Conservation (phyloP, 2,113 vertebrate species). For the Miniopterus natalensis region DNA sequence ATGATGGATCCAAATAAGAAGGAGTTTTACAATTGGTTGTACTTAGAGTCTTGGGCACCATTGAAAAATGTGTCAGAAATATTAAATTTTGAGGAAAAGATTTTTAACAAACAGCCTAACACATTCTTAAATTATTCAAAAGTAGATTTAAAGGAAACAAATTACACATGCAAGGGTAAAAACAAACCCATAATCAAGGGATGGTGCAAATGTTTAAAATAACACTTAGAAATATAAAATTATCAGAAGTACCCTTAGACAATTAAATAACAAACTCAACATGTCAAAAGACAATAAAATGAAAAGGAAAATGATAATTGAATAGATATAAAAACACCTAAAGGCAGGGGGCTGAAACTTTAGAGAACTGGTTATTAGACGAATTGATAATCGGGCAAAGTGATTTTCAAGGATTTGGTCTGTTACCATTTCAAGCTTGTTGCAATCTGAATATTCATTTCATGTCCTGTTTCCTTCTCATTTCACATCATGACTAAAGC, state of each 20-base stretch:
- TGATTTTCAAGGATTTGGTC: constrained; percentile 34
- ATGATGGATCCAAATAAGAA: background rate
- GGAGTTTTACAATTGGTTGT: background rate
- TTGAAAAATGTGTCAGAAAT: background rate
- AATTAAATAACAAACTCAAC: constrained; percentile 55
- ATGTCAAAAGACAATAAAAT: constrained; percentile 59
- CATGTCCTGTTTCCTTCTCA: constrained; percentile 48
- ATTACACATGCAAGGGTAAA: constrained; percentile 37
- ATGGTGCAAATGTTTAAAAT: constrained; percentile 51
- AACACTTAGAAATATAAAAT: constrained; percentile 57
- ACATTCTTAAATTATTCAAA: constrained; percentile 62
- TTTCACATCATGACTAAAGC: constrained; percentile 58
- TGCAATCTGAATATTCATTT: constrained; percentile 68
- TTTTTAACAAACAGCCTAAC: constrained; percentile 46
- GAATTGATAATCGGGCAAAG: constrained; percentile 59
- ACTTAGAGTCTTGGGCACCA: background rate
- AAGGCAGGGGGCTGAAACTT: constrained; percentile 45
- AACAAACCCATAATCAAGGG: constrained; percentile 15
- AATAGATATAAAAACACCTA: constrained; percentile 51
- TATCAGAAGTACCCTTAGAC: constrained; percentile 43
- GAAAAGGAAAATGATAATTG: constrained; percentile 39
- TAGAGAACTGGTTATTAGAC: constrained; percentile 46
- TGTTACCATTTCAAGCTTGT: constrained; percentile 40
- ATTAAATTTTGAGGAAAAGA: constrained; percentile 44
- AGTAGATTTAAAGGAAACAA: constrained; percentile 59